phyloP scores from a whole-genome alignment of 2,797 vertebrate genomes.

The Hemitrygon akajei region DNA sequence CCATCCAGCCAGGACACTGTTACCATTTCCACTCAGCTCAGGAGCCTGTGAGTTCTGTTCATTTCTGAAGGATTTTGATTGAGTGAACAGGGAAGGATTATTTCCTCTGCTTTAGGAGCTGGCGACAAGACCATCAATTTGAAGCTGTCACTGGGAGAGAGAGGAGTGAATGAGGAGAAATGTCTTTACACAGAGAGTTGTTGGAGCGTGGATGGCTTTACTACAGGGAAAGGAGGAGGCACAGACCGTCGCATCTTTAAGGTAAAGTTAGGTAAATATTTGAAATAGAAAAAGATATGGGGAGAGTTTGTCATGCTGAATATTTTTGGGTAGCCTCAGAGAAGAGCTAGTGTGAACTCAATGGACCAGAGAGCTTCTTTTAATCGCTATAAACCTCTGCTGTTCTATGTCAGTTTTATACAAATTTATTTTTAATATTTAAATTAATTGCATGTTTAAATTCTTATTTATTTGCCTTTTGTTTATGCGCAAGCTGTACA shows the following conservation, averaged over 20 bases:
- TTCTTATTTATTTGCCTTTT: not conserved
- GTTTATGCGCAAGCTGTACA: not conserved
- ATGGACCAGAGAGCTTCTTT: not conserved
- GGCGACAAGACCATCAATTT: not conserved
- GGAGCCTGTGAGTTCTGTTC: not conserved
- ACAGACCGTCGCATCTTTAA: not conserved
- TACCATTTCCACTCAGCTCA: too few relatives aligned
- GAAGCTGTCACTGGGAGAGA: not conserved
- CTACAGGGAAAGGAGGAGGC: not conserved
- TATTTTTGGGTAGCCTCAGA: not conserved
- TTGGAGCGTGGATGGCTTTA: not conserved
- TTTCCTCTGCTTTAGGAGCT: not conserved
- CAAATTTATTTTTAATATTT: not conserved
- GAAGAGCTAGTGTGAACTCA: too few relatives aligned
- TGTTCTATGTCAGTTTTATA: not conserved
- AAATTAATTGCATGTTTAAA: not conserved
- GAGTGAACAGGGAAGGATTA: not conserved
- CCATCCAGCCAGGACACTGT: too few relatives aligned
- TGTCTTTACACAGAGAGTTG: not conserved
- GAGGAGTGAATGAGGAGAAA: not conserved
- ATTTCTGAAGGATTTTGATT: not conserved
- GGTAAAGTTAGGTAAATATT: not conserved
- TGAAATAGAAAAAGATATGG: not conserved
- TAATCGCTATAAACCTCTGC: not conserved
- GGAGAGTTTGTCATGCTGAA: not conserved